phyloP scores from a whole-genome alignment of 2,888 invertebrate species.

The Dasysyrphus tricinctus region DNA sequence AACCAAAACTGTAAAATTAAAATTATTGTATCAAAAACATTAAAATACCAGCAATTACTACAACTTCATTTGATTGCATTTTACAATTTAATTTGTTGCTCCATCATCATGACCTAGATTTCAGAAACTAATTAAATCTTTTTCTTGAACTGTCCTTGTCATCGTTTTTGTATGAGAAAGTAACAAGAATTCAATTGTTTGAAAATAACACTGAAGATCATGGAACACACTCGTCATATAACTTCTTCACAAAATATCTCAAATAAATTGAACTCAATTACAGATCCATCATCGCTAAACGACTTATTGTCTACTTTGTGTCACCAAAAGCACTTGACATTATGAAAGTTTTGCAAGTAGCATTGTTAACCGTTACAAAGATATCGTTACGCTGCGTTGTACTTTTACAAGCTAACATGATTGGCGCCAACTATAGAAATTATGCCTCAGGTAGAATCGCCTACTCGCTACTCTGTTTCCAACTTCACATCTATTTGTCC shows the following conservation, averaged over 20 bases:
- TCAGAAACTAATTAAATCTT: conserved; percentile 8
- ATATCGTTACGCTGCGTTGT: neutral
- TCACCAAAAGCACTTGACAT: conserved; percentile 49
- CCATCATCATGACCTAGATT: conserved; percentile 7
- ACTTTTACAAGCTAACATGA: conserved; percentile 11
- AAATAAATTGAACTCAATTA: conserved; percentile 52
- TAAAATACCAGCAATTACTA: neutral
- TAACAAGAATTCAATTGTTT: conserved; percentile 35
- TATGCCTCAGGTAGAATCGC: conserved; percentile 9
- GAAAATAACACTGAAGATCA: conserved; percentile 38
- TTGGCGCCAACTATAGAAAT: conserved; percentile 33
- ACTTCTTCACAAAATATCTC: conserved; percentile 36
- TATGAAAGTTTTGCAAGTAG: conserved; percentile 47
- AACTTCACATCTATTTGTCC: conserved; percentile 9
- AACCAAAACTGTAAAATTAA: no score
- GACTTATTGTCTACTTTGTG: conserved; percentile 50
- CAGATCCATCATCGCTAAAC: conserved; percentile 58
- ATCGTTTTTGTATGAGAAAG: conserved; percentile 24
- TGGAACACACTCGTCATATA: neutral
- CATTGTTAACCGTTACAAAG: conserved; percentile 29
- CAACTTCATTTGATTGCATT: neutral
- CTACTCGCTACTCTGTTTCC: neutral
- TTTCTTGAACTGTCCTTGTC: conserved; percentile 22
- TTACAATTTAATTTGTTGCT: neutral
- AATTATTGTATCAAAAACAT: neutral